Evolutionary conservation across 2,113 vertebrate genomes (phyloP).

Genomic region (Genyomyrus donnyi): DNA sequence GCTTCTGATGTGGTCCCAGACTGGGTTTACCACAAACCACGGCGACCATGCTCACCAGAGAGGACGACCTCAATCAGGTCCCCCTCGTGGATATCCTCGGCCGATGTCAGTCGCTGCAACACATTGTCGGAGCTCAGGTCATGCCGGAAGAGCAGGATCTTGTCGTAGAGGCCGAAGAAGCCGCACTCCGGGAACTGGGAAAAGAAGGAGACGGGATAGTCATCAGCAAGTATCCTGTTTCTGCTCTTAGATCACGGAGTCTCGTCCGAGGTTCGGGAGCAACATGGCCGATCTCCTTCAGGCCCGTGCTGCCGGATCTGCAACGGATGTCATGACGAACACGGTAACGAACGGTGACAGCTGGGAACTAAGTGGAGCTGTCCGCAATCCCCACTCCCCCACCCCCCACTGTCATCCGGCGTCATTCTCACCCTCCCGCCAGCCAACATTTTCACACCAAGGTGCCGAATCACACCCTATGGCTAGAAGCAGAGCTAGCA

Average conservation of each 20-base stretch:
- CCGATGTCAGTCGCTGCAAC: slow-evolving; percentile 85
- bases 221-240: not conserved
- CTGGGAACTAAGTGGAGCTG: not conserved
- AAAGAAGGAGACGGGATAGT: slow-evolving; percentile 21
- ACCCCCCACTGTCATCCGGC: not conserved
- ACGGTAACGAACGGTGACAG: not conserved
- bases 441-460: not conserved
- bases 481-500: not conserved
- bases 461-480: not conserved
- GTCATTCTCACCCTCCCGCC: not conserved
- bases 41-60: slow-evolving; percentile 67
- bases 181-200: slow-evolving; percentile 94
- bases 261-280: not conserved
- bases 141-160: slow-evolving; percentile 95
- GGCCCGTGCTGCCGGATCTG: not conserved
- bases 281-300: not conserved
- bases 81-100: slow-evolving; percentile 91
- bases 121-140: slow-evolving; percentile 93
- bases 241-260: not conserved
- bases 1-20: not conserved
- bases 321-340: not conserved
- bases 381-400: not conserved
- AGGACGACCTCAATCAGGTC: slow-evolving; percentile 95
- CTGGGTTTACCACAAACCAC: not conserved
- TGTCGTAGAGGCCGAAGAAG: slow-evolving; percentile 98